phyloP scores from a whole-genome alignment of 2,113 vertebrate species.

The Centrocercus urophasianus region DNA sequence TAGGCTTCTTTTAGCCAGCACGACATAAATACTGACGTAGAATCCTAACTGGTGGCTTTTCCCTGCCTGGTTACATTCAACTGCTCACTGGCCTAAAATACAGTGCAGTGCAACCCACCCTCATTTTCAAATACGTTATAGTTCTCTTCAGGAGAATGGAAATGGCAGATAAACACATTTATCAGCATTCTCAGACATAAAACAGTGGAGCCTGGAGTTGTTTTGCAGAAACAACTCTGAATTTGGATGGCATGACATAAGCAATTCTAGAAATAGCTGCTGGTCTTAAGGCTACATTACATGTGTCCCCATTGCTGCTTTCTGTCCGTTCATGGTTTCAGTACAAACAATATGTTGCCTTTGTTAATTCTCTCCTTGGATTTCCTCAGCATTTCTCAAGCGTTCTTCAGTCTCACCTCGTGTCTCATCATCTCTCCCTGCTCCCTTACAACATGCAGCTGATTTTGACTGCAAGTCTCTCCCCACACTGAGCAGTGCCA shows the following conservation, averaged over 20 bases:
- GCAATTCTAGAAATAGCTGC: conserved; percentile 56
- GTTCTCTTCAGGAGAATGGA: neutral
- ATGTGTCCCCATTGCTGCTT: neutral
- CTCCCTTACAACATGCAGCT: neutral
- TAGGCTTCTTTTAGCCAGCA: neutral
- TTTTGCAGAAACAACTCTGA: conserved; percentile 26
- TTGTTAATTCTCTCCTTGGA: neutral
- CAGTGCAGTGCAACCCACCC: neutral
- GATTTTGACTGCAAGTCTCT: neutral
- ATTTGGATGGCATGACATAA: conserved; percentile 34
- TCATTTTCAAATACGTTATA: conserved; percentile 19
- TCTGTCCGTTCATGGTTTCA: neutral
- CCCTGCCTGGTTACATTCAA: neutral
- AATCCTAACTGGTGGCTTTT: neutral
- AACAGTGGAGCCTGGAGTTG: conserved; percentile 46
- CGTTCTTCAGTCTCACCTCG: neutral
- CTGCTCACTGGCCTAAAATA: neutral
- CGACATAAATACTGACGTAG: neutral
- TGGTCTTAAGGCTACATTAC: conserved; percentile 43
- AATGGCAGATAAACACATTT: conserved; percentile 56
- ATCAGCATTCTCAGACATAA: conserved; percentile 46
- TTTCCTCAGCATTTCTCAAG: neutral
- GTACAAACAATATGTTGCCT: neutral
- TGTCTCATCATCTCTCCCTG: neutral
- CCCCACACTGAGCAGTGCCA: neutral